Percentiles rank a stretch among this genome's conserved stretches.
Conservation (phyloP, 2,888 invertebrate genomes). For the Lepidonotus clava region DNA sequence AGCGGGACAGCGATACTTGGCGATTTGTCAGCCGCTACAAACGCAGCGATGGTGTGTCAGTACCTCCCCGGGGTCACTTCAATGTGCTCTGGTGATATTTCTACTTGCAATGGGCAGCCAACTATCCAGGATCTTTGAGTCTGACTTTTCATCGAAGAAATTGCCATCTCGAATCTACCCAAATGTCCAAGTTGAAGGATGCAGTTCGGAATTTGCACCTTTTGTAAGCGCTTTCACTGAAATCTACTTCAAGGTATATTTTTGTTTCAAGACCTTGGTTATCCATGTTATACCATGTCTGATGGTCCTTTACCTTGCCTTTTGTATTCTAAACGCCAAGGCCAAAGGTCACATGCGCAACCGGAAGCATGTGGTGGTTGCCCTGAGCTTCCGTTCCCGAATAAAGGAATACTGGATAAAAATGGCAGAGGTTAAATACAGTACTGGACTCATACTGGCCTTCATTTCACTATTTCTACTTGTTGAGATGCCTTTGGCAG, state of each 20-base stretch:
- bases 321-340: neutral
- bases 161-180: neutral
- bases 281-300: constrained; percentile 10
- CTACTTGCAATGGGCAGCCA: neutral
- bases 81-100: constrained; percentile 16
- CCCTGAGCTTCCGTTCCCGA: neutral
- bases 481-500: neutral
- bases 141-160: neutral
- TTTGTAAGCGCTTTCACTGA: constrained; percentile 30
- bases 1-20: constrained; percentile 14
- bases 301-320: neutral
- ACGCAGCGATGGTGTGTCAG: constrained; percentile 42
- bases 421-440: constrained; percentile 31
- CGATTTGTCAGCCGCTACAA: constrained; percentile 17
- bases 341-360: neutral
- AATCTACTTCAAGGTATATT: constrained; percentile 39
- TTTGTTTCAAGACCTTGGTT: constrained; percentile 22
- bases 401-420: constrained; percentile 13
- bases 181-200: neutral
- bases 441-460: neutral
- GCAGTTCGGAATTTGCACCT: constrained; percentile 1
- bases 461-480: neutral
- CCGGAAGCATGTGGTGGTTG: neutral
- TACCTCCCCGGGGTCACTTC: neutral
- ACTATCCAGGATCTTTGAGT: constrained; percentile 33